Evolutionary conservation across 1,140 invertebrate species (phyloP).

Genomic region (Monochamus saltuarius): DNA sequence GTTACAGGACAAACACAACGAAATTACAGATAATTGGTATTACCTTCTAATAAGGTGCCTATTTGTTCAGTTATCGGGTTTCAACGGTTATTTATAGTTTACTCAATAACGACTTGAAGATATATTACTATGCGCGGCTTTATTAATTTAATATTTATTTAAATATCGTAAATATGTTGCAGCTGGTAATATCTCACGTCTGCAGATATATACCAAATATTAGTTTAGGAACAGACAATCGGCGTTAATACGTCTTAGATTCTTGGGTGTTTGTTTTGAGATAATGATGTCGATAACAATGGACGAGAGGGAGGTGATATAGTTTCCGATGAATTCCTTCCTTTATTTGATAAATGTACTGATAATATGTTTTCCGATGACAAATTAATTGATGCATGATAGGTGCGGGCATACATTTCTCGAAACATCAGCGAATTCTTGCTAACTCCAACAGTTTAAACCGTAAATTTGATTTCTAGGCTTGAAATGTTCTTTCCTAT

Average conservation of each 20-base stretch:
- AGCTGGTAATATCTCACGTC: constrained; percentile 29
- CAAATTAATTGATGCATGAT: too few species aligned
- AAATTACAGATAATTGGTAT: background rate
- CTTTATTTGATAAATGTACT: constrained; percentile 9
- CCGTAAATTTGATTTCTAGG: too few species aligned
- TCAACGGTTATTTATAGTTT: constrained; percentile 21
- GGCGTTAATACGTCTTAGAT: constrained; percentile 25
- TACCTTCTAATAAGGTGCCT: constrained; percentile 19
- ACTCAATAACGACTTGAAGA: constrained; percentile 16
- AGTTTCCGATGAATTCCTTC: constrained; percentile 18
- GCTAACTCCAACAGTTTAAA: too few species aligned
- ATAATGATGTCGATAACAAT: constrained; percentile 27
- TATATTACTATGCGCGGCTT: constrained; percentile 16
- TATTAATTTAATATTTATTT: constrained; percentile 30
- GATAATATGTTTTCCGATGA: too few species aligned
- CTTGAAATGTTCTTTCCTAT: too few species aligned
- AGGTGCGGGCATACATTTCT: too few species aligned
- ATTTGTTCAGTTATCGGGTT: constrained; percentile 20
- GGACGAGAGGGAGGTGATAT: constrained; percentile 17
- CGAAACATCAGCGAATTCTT: too few species aligned
- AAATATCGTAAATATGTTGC: constrained; percentile 27
- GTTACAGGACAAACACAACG: too few species aligned
- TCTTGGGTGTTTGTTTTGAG: constrained; percentile 24
- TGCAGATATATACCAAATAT: constrained; percentile 31
- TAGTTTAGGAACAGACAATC: constrained; percentile 30